Percentiles rank a stretch among this genome's conserved stretches.
phyloP scores from a whole-genome alignment of 2,113 vertebrate species.

The Geococcyx californianus region DNA sequence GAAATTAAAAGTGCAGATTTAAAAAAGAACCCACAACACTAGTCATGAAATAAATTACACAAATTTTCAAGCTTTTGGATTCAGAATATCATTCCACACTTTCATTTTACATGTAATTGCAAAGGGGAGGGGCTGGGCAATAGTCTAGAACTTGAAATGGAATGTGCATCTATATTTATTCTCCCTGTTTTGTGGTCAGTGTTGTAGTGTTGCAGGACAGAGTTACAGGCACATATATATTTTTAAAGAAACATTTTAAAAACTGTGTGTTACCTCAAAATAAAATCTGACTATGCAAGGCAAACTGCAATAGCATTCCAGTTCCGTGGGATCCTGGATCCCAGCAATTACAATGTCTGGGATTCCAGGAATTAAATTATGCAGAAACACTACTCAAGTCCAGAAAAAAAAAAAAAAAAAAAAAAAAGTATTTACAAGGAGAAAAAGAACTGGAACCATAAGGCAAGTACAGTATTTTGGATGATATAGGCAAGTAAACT shows the following conservation, averaged over 20 bases:
- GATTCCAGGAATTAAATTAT: no score
- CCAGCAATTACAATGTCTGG: neutral
- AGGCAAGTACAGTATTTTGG: neutral
- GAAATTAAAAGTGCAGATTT: neutral
- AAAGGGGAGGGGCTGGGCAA: neutral
- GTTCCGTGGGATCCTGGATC: neutral
- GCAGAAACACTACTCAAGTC: neutral
- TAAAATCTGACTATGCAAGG: neutral
- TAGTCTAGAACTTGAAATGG: neutral
- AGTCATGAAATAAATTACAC: slow-evolving; percentile 16
- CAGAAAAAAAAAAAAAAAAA: no score
- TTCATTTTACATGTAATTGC: neutral
- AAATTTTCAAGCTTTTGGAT: neutral
- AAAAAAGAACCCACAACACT: neutral
- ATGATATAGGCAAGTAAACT: neutral
- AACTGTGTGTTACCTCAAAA: neutral
- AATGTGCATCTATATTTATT: neutral
- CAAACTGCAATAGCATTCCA: neutral
- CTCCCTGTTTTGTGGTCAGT: neutral
- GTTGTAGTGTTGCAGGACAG: neutral
- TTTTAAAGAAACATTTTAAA: neutral
- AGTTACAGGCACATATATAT: no score
- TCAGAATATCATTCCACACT: neutral
- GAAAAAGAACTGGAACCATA: neutral
- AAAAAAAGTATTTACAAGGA: no score